These are phyloP conservation scores for Erethizon dorsatum DNA, from an alignment of 2,797 vertebrate genomes.

Conservation along the genomic window DNA sequence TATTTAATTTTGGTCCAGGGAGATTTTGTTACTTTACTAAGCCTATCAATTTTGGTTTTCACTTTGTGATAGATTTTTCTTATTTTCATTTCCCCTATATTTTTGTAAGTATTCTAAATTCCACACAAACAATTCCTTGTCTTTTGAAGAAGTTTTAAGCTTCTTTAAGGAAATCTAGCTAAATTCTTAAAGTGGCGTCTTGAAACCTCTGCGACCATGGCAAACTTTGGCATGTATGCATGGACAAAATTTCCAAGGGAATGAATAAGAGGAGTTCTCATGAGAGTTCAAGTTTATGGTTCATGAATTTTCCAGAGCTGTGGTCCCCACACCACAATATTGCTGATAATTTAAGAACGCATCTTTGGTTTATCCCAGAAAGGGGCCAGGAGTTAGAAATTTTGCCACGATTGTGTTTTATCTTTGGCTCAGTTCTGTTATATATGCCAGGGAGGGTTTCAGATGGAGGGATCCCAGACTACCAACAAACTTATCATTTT, in stretches of 20 bases:
- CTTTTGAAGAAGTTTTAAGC: constrained; percentile 27
- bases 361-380: background rate
- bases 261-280: background rate
- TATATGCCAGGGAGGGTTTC: background rate
- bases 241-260: background rate
- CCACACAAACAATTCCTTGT: constrained; percentile 1
- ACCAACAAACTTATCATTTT: background rate
- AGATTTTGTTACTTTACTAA: constrained; percentile 73
- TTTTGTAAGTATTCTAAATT: constrained; percentile 64
- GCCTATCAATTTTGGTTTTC: constrained; percentile 69
- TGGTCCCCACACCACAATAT: background rate
- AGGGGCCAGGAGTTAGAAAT: background rate
- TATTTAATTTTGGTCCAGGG: constrained; percentile 63
- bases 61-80: constrained; percentile 73
- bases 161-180: constrained; percentile 29
- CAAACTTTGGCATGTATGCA: background rate
- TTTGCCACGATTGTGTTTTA: background rate
- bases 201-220: background rate
- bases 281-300: background rate
- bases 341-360: background rate
- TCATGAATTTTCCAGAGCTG: background rate
- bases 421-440: background rate
- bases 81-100: constrained; percentile 7
- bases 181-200: constrained; percentile 44
- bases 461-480: background rate